Evolutionary conservation across 2,113 vertebrate genomes (phyloP).

Genomic region (Carassius carassius): DNA sequence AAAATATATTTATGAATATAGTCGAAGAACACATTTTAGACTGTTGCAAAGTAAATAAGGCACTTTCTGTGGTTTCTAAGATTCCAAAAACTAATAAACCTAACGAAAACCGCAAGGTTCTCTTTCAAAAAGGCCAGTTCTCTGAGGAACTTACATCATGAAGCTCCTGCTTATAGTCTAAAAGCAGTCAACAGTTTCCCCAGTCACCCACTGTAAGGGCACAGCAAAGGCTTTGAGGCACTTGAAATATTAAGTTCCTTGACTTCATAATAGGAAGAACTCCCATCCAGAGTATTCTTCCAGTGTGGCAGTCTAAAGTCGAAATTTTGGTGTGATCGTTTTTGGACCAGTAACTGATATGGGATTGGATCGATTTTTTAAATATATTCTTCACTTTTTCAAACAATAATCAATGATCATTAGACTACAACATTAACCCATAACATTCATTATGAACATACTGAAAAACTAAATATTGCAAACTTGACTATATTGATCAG

Average conservation of each 20-base stretch:
- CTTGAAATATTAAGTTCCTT: conserved; percentile 4
- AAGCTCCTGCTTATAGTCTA: neutral
- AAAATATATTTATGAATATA: neutral
- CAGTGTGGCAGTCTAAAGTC: neutral
- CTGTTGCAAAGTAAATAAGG: neutral
- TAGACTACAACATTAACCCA: neutral
- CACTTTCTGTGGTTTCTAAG: neutral
- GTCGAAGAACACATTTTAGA: neutral
- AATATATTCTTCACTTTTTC: neutral
- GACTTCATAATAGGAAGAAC: neutral
- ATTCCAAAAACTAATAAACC: neutral
- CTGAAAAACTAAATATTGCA: too few relatives aligned
- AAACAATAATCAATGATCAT: neutral
- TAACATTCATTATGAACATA: neutral
- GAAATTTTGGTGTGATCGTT: neutral
- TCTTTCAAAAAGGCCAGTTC: neutral
- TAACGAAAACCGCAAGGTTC: neutral
- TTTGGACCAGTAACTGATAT: neutral
- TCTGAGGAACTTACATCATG: neutral
- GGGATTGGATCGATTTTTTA: neutral
- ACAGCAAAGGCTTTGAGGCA: neutral
- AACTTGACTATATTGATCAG: neutral
- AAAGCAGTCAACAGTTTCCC: neutral
- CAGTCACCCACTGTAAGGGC: too few relatives aligned
- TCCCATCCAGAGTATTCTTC: neutral